Conservation (phyloP, 2,797 vertebrate species). For the Moxostoma hubbsi region DNA sequence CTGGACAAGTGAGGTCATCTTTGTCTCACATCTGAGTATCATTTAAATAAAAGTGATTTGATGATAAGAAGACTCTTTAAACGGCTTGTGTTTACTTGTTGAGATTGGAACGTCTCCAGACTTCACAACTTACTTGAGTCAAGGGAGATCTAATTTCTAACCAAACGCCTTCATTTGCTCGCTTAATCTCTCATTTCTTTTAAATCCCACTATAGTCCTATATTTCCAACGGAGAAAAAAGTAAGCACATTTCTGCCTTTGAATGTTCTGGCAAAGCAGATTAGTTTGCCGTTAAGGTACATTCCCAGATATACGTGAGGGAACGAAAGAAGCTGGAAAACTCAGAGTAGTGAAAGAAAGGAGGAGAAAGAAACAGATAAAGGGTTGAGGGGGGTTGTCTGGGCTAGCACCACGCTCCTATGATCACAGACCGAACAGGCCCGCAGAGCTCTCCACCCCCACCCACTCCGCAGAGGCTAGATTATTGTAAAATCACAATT, state of each 20-base stretch:
- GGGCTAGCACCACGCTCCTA: slow-evolving; percentile 88
- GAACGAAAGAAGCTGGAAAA: slow-evolving; percentile 31
- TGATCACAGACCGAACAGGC: slow-evolving; percentile 90
- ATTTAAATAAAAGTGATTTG: slow-evolving; percentile 28
- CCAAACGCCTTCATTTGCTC: slow-evolving; percentile 87
- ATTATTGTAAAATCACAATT: slow-evolving; percentile 99
- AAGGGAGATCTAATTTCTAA: slow-evolving; percentile 22
- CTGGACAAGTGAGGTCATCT: slow-evolving; percentile 43
- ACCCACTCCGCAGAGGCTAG: slow-evolving; percentile 87
- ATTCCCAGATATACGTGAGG: slow-evolving; percentile 55
- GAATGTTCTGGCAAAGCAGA: slow-evolving; percentile 89
- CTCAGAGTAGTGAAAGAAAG: slow-evolving; percentile 32
- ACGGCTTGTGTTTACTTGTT: slow-evolving; percentile 37
- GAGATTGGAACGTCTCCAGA: slow-evolving; percentile 52
- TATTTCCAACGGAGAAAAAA: slow-evolving; percentile 80
- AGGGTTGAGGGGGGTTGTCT: slow-evolving; percentile 60
- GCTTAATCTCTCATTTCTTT: slow-evolving; percentile 80
- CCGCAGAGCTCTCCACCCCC: slow-evolving; percentile 81
- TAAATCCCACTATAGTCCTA: slow-evolving; percentile 58
- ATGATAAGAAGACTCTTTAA: slow-evolving; percentile 29
- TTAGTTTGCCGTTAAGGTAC: slow-evolving; percentile 71
- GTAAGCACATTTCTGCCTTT: slow-evolving; percentile 88
- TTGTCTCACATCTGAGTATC: slow-evolving; percentile 27
- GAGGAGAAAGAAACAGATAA: slow-evolving; percentile 34
- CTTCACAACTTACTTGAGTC: slow-evolving; percentile 56